Percentiles rank a stretch among this genome's conserved stretches.
Evolutionary conservation across 1,140 invertebrate genomes (phyloP).

Genomic region (Drosophila arizonae): DNA sequence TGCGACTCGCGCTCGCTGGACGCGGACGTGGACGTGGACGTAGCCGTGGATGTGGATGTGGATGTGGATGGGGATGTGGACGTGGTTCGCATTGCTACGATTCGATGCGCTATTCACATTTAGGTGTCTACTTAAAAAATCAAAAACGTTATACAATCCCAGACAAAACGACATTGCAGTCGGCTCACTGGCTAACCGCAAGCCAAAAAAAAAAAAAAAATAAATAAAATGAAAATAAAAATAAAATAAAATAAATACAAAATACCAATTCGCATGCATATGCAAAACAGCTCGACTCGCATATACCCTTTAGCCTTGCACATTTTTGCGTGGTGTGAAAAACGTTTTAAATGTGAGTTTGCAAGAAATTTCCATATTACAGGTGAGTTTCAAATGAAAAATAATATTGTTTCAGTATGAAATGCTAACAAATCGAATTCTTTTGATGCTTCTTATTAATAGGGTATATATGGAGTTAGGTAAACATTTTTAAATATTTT

Average conservation of each 20-base stretch:
- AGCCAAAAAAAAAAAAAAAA: slow-evolving; percentile 14
- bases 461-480: too few species aligned
- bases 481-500: too few species aligned
- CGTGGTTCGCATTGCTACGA: slow-evolving; percentile 64
- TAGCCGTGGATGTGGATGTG: too few species aligned
- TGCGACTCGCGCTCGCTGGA: slow-evolving; percentile 65
- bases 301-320: slow-evolving; percentile 15
- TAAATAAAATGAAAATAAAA: too few species aligned
- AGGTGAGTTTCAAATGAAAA: too few species aligned
- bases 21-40: slow-evolving; percentile 29
- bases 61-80: slow-evolving; percentile 32
- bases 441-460: too few species aligned
- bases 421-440: too few species aligned
- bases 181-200: slow-evolving; percentile 37
- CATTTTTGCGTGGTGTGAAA: not conserved
- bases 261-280: slow-evolving; percentile 1
- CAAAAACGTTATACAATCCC: slow-evolving; percentile 76
- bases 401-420: too few species aligned
- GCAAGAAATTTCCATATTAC: not conserved
- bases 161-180: slow-evolving; percentile 51
- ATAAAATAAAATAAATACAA: slow-evolving; percentile 3
- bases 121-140: slow-evolving; percentile 80
- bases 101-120: slow-evolving; percentile 80
- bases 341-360: not conserved
- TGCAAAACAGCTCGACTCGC: not conserved